Conservation (phyloP, 2,888 invertebrate genomes). For the Ophioninae sp. region DNA sequence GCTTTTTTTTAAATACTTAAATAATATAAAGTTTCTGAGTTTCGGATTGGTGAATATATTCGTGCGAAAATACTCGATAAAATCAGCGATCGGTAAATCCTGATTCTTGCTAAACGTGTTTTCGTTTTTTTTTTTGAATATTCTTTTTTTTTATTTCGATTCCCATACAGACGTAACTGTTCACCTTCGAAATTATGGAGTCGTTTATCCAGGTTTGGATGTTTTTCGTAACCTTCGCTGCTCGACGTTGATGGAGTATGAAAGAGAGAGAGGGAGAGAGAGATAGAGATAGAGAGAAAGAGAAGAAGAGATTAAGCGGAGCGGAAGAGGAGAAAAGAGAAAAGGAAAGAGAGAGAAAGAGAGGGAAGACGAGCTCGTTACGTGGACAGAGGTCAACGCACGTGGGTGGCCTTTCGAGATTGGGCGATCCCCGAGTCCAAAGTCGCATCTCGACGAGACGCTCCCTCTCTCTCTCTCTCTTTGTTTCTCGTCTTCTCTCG, state of each 20-base stretch:
- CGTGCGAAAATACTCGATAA: no score
- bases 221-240: conserved; percentile 11
- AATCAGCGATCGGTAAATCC: no score
- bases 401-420: conserved; percentile 49
- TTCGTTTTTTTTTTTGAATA: no score
- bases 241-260: no score
- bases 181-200: conserved; percentile 13
- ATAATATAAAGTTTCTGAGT: no score
- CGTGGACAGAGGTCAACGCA: conserved; percentile 41
- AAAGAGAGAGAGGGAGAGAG: not conserved
- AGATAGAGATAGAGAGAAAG: not conserved
- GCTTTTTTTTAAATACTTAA: no score
- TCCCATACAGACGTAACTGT: not conserved
- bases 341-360: not conserved
- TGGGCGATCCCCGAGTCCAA: conserved; percentile 5
- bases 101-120: no score
- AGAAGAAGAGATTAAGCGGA: not conserved
- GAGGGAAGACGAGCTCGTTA: conserved; percentile 21
- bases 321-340: not conserved
- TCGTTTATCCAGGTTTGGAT: not conserved
- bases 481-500: no score
- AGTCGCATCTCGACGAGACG: conserved; percentile 10
- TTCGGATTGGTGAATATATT: no score
- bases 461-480: conserved; percentile 19
- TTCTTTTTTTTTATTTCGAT: no score